Evolutionary conservation across 2,888 invertebrate species (phyloP), one percentile per base, ranked within the genome.

Genomic region (Spilarctia lutea): DNA sequence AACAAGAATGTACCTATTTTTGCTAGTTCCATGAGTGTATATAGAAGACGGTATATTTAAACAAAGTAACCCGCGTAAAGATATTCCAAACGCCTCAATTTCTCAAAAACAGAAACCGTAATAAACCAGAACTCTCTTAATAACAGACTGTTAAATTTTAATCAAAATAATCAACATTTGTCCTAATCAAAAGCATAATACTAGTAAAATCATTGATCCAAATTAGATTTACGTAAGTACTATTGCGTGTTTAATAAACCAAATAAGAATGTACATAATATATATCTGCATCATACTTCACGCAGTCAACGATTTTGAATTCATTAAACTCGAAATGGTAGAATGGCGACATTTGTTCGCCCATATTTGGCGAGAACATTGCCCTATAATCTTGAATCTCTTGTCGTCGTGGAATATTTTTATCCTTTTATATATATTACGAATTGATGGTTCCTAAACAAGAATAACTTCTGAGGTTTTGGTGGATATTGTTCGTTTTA

Each of bases 281-380:
- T 78, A 75, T 78, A 81, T 82, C 83, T 85, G 75, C 78, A 82
- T 80, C 83, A 80, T 81, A 79, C 80, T 83, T 84, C 84, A 85
- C 82, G 85, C 76, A 83, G 84, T 82, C 85, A 87, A 89, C 86
- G 83, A 84, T 81, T 86, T 83, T 82, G 86, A 87, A 90, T 89
- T 88, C 79, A 88, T 87, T 88, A 86, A 82, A 80, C 84, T 87
- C 80, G 78, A 90, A 90, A 90, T 81, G 86, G 86, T 82, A 69
- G 78, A 78, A 75, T 82, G 82, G 82, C 87, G 87, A 88, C 85
- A 88, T 86, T 85, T 81, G 85, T 82, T 80, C 81, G 35, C 77
- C 89, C 89, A 82, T 88, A 87, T 89, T 89, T 86, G 88, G 91
- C 81, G 79, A 89, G 86, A 85, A 85, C 88, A 85, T 88, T 88